Evolutionary conservation across 2,888 invertebrate species (phyloP).

Genomic region (Empis stercorea): DNA sequence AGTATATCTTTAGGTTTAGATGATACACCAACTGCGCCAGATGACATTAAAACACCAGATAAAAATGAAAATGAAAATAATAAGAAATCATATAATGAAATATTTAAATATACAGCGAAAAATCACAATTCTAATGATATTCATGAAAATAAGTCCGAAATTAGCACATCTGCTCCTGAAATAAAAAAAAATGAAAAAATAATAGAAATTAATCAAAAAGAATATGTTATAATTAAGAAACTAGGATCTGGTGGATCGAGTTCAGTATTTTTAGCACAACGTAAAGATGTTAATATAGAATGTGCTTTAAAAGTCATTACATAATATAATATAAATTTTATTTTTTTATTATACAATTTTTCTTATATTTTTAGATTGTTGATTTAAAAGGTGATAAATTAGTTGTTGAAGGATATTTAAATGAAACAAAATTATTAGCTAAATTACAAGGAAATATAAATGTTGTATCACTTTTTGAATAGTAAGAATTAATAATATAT

Average conservation of each 20-base stretch:
- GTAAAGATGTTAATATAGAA: conserved; percentile 22
- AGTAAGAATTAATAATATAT: conserved; percentile 47
- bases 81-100: conserved; percentile 24
- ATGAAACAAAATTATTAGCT: conserved; percentile 74
- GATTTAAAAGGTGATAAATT: conserved; percentile 60
- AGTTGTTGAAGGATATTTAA: conserved; percentile 65
- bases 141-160: background rate
- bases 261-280: conserved; percentile 48
- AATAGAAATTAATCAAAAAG: conserved; percentile 53
- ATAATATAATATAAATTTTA: background rate
- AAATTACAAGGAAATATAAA: conserved; percentile 69
- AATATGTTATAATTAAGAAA: conserved; percentile 59
- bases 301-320: conserved; percentile 28
- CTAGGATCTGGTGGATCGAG: conserved; percentile 87
- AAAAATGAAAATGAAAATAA: conserved; percentile 14
- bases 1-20: conserved; percentile 29
- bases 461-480: conserved; percentile 74
- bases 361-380: conserved; percentile 56
- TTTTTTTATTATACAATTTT: background rate
- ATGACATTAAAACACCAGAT: conserved; percentile 14
- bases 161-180: background rate
- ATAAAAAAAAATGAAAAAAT: conserved; percentile 29
- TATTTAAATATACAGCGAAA: conserved; percentile 10
- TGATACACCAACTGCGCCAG: conserved; percentile 22
- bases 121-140: background rate